A percentile compares a stretch with the other conserved stretches of the same genome.
phyloP scores from a whole-genome alignment of 2,797 vertebrate species.

The Pseudomugil gertrudae region DNA sequence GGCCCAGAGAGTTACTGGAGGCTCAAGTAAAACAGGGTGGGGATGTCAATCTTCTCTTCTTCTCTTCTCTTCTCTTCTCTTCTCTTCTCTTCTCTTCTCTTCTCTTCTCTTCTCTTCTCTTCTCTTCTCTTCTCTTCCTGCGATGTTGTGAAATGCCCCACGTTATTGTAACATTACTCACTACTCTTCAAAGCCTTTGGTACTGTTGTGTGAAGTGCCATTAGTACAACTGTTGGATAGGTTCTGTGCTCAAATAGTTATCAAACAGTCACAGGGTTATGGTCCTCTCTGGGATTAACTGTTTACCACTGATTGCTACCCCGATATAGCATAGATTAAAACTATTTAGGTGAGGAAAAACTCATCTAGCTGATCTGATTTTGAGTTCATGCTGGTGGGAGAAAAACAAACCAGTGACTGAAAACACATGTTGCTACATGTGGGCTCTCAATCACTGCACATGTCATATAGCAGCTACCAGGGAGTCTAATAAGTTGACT shows the following conservation, averaged over 20 bases:
- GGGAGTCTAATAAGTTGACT: constrained; percentile 55
- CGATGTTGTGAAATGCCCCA: constrained; percentile 72
- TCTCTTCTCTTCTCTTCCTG: constrained; percentile 3
- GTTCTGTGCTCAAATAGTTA: constrained; percentile 33
- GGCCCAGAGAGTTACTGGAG: constrained; percentile 51
- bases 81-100: background rate
- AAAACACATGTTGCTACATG: constrained; percentile 59
- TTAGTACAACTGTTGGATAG: constrained; percentile 15
- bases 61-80: constrained; percentile 6
- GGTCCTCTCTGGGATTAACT: constrained; percentile 2
- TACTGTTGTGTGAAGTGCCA: constrained; percentile 49
- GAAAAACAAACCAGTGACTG: constrained; percentile 40
- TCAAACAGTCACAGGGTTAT: constrained; percentile 35
- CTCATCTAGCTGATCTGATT: constrained; percentile 9
- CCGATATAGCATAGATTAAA: constrained; percentile 34
- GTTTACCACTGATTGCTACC: constrained; percentile 23
- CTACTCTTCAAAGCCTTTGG: constrained; percentile 59
- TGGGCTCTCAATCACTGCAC: constrained; percentile 46
- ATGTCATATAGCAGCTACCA: constrained; percentile 57
- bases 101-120: constrained; percentile 12
- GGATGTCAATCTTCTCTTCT: constrained; percentile 35
- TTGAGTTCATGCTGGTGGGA: constrained; percentile 33
- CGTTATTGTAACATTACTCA: constrained; percentile 73
- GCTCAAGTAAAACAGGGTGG: constrained; percentile 49
- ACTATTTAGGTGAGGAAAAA: constrained; percentile 38